Conservation (phyloP, 2,797 vertebrate genomes). For the Anguilla anguilla region DNA sequence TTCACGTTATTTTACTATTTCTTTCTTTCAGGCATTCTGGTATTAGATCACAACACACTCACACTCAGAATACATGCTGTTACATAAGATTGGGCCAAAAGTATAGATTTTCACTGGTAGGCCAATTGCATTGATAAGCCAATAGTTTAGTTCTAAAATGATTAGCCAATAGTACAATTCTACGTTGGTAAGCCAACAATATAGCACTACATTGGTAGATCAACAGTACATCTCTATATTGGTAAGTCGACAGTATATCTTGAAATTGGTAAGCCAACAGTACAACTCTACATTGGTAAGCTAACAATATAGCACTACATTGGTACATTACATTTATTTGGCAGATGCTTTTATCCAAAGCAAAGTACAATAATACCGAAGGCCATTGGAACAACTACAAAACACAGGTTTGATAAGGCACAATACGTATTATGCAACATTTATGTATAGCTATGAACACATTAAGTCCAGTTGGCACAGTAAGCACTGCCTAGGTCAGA, state of each 20-base stretch:
- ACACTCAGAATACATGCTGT: background rate
- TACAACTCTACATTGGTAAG: background rate
- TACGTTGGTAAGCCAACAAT: background rate
- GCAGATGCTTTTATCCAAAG: too few relatives aligned
- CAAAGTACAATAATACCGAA: too few relatives aligned
- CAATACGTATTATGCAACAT: too few relatives aligned
- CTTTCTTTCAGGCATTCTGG: background rate
- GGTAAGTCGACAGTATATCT: background rate
- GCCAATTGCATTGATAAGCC: background rate
- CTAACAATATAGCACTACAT: background rate
- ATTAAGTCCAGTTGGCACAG: too few relatives aligned
- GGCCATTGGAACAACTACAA: too few relatives aligned
- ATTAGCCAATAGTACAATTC: background rate
- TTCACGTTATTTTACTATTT: background rate
- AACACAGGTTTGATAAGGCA: too few relatives aligned
- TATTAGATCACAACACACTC: background rate
- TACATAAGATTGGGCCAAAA: background rate
- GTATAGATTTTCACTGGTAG: background rate
- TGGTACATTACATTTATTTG: too few relatives aligned
- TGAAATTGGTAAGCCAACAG: background rate
- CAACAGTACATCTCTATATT: background rate
- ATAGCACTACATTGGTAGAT: background rate
- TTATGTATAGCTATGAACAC: too few relatives aligned
- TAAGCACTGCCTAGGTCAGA: too few relatives aligned
- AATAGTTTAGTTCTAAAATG: background rate